Base-by-base conservation (phyloP, 2,888 invertebrate genomes). In the Plebejus anna region DNA sequence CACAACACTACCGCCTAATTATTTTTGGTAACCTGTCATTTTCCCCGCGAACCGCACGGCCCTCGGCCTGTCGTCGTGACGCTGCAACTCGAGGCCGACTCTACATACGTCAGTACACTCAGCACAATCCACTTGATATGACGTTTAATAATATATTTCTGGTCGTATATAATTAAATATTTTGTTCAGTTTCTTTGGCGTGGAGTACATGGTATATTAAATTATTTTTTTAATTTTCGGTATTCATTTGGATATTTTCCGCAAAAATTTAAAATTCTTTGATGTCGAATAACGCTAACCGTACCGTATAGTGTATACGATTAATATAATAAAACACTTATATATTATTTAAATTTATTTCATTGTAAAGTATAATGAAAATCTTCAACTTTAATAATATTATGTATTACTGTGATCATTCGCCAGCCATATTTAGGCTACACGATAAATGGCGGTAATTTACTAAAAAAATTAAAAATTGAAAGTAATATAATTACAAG, bases 1-100 rank as follows among this genome's bases (percentile, higher is more conserved):
- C 32, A 36, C 66, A 32, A 66, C 13, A 66, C 32, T 22, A 66
- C 13, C 36, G 66, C 66, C 66, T 66, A 66, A 66, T 66, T 66
- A 66, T 66, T 66, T 66, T 66, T 22, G 36, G 71, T 71, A 71
- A 71, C 71, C 38, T 71, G 71, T 71, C 71, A 71, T 71, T 71
- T 71, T 42, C 38, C 22, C 70, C 42, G 71, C 22, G 9, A 71
- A 71, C 42, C 38, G 13, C 55, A 55, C 55, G 55, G 16, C 55
- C 4, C 22, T 22, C 55, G 11, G 71, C 66, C 36, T 36, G 66
- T 66, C 66, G 66, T 66, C 66, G 66, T 66, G 66, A 66, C 66
- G 66, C 16, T 71, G 66, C 66, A n/a, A 42, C 42, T 42, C 32
- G 36, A 70, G 38, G 42, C 22, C 42, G 22, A 11, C 42, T 6